Evolutionary conservation across 2,888 invertebrate genomes (phyloP).

Genomic region (Agriotes lineatus): DNA sequence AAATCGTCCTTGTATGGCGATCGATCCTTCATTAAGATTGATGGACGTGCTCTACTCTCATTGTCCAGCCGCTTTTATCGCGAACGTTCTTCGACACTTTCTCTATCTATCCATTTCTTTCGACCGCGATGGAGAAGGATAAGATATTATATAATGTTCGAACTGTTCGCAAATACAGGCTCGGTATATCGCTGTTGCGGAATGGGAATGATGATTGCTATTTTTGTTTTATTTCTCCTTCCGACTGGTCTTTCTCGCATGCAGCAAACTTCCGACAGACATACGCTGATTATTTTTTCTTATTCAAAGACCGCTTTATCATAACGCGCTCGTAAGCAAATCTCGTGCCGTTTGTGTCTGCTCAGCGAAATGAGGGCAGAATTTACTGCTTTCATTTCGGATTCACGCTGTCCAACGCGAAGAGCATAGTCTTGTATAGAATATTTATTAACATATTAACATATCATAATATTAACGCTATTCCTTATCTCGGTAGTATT

Average conservation of each 20-base stretch:
- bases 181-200: conserved; percentile 32
- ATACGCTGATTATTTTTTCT: neutral
- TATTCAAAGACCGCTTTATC: neutral
- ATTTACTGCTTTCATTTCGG: conserved; percentile 2
- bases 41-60: conserved; percentile 54
- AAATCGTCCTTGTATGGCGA: conserved; percentile 58
- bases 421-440: neutral
- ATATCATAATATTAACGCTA: too few species aligned
- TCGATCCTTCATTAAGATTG: conserved; percentile 60
- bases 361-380: neutral
- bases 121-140: conserved; percentile 25
- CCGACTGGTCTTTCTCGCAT: conserved; percentile 32
- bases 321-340: too few species aligned
- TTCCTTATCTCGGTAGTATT: too few species aligned
- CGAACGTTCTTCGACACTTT: conserved; percentile 43
- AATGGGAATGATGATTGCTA: conserved; percentile 43
- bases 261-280: neutral
- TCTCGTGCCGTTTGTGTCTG: neutral
- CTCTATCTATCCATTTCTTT: conserved; percentile 36
- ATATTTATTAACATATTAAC: neutral
- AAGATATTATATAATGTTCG: neutral
- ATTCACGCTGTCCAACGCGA: neutral
- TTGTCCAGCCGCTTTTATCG: conserved; percentile 46
- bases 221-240: conserved; percentile 69
- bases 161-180: conserved; percentile 11